phyloP scores from a whole-genome alignment of 2,888 invertebrate species.

The Xylota segnis region DNA sequence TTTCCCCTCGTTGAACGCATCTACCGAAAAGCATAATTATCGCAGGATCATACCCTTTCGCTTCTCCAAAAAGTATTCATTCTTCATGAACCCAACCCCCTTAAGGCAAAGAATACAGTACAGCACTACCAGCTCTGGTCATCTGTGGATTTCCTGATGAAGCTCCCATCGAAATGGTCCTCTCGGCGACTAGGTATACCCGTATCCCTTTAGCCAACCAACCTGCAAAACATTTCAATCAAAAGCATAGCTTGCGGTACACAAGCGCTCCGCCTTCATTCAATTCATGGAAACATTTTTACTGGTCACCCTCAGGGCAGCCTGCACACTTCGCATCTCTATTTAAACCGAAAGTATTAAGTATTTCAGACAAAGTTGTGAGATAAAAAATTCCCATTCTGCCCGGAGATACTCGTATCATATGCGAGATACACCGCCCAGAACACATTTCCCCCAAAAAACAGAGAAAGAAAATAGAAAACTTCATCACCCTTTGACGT shows the following conservation, averaged over 20 bases:
- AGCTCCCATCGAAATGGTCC: too few species aligned
- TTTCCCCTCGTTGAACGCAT: too few species aligned
- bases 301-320: slow-evolving; percentile 25
- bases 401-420: slow-evolving; percentile 14
- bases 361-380: not conserved
- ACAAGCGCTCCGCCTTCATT: slow-evolving; percentile 8
- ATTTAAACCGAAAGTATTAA: slow-evolving; percentile 3
- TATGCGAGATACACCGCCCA: slow-evolving; percentile 6
- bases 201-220: not conserved
- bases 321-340: not conserved
- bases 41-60: too few species aligned
- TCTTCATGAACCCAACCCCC: too few species aligned
- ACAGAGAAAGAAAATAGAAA: not conserved
- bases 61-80: too few species aligned
- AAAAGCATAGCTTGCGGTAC: not conserved
- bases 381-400: not conserved
- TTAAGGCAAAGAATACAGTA: too few species aligned
- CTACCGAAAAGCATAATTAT: too few species aligned
- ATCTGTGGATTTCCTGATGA: too few species aligned
- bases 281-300: slow-evolving; percentile 14
- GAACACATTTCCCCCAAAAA: slow-evolving; percentile 15
- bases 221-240: not conserved
- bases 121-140: too few species aligned
- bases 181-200: too few species aligned
- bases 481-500: slow-evolving; percentile 9